A percentile compares a stretch with the other conserved stretches of the same genome.
These are phyloP conservation scores for Uromys caudimaculatus DNA, from an alignment of 2,797 vertebrate genomes.

Conservation along the genomic window DNA sequence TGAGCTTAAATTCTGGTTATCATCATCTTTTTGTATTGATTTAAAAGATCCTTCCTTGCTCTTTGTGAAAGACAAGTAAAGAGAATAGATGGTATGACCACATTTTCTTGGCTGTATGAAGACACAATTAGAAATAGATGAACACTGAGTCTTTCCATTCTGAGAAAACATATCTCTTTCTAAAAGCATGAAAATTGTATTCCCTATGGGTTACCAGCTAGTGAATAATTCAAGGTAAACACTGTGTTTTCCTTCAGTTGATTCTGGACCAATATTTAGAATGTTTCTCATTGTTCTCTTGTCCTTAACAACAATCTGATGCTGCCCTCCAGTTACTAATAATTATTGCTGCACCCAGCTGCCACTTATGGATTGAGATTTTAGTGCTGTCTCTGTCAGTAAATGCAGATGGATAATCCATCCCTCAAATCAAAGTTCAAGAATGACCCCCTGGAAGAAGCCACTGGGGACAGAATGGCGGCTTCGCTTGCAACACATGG, in stretches of 20 bases:
- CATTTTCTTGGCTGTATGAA: conserved; percentile 57
- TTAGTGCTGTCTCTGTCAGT: conserved; percentile 67
- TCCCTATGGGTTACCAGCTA: conserved; percentile 24
- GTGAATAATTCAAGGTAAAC: conserved; percentile 58
- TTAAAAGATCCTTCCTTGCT: conserved; percentile 45
- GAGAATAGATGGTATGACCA: conserved; percentile 57
- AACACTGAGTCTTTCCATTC: conserved; percentile 28
- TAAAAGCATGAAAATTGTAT: conserved; percentile 45
- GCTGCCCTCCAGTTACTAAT: conserved; percentile 50
- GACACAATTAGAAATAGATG: conserved; percentile 44
- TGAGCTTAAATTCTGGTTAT: conserved; percentile 55
- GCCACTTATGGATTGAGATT: conserved; percentile 69
- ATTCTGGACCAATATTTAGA: conserved; percentile 22
- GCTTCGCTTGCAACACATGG: conserved; percentile 60
- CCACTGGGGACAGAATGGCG: conserved; percentile 73
- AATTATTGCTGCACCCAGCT: conserved; percentile 68
- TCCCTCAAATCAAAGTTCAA: conserved; percentile 78
- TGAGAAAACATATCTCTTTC: conserved; percentile 51
- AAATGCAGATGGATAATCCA: conserved; percentile 78
- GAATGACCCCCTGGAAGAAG: conserved; percentile 73
- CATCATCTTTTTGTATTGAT: background rate
- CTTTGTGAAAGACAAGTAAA: conserved; percentile 67
- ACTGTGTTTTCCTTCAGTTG: conserved; percentile 32
- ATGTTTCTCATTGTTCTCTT: background rate
- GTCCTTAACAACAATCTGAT: conserved; percentile 63